Evolutionary conservation across 2,113 vertebrate species (phyloP), one percentile per base, ranked within the genome.

Genomic region (Hyaena hyaena): DNA sequence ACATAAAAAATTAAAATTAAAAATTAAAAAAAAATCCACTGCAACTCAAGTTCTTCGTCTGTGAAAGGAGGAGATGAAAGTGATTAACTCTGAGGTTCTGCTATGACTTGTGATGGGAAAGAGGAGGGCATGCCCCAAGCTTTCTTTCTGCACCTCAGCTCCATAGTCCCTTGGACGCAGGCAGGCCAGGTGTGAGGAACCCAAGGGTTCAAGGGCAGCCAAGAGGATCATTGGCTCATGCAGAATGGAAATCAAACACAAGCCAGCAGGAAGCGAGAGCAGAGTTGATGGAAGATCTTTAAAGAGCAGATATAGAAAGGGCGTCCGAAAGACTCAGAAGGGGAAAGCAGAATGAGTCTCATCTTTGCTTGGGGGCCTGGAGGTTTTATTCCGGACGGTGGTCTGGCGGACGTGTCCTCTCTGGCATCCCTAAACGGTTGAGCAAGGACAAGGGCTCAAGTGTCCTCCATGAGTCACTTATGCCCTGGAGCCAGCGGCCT

Each of bases 41-140:
- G 66, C 92, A 92, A 80, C 66, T 81, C 43, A 7, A 7, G 16
- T 69, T 91, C 63, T 96, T 96, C 86, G 35, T 68, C 23, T 69
- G 6, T 89, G 48, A 94, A 63, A 50, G 88, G 39, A 94, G n/a
- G 79, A 69, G 45, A 50, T 71, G 10, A 3, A 82, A 58, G n/a
- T 31, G 73, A 9, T 76, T 66, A 84, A 86, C 23, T 68, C 84
- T 94, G 24, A 58, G n/a, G 24, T 90, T 33, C 81, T 77, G 15
- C 43, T 82, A 19, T 71, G 50, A 17, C 43, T n/a, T 79, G n/a
- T n/a, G 35, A 65, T 48, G 69, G 33, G 35, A 91, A 90, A 90
- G 24, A 28, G 43, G 85, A 86, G 23, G 53, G 16, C 33, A 71
- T n/a, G 35, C 63, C 74, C 21, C 7, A 48, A 77, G 50, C 14